phyloP scores from a whole-genome alignment of 2,113 vertebrate genomes.

The Prunella fulvescens region DNA sequence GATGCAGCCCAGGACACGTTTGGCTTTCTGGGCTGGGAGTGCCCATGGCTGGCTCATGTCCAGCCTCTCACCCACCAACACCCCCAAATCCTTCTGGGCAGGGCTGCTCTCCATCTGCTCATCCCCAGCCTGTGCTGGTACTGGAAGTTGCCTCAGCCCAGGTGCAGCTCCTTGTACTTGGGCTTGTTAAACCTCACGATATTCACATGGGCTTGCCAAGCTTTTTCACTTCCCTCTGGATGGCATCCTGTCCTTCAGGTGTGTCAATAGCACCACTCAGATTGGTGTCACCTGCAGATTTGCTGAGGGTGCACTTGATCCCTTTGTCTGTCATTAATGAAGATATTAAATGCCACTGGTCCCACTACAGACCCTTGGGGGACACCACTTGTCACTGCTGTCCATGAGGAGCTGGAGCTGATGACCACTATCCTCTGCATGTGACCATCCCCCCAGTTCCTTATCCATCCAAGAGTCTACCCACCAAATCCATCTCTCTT shows the following conservation, averaged over 20 bases:
- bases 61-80: neutral
- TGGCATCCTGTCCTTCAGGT: neutral
- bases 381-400: neutral
- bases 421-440: neutral
- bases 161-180: neutral
- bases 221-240: neutral
- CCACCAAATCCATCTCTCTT: neutral
- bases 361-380: neutral
- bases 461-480: neutral
- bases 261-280: neutral
- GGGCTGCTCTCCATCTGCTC: neutral
- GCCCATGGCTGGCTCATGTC: neutral
- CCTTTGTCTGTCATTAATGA: neutral
- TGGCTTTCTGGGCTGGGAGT: neutral
- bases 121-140: neutral
- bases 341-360: neutral
- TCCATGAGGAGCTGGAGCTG: neutral
- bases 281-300: neutral
- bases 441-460: neutral
- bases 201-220: fast-evolving
- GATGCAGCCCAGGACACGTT: neutral
- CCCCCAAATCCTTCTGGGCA: fast-evolving
- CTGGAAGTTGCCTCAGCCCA: fast-evolving
- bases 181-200: neutral
- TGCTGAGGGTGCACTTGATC: neutral